A percentile compares a stretch with the other conserved stretches of the same genome.
phyloP scores from a whole-genome alignment of 2,113 vertebrate genomes.

The Macrotis lagotis region DNA sequence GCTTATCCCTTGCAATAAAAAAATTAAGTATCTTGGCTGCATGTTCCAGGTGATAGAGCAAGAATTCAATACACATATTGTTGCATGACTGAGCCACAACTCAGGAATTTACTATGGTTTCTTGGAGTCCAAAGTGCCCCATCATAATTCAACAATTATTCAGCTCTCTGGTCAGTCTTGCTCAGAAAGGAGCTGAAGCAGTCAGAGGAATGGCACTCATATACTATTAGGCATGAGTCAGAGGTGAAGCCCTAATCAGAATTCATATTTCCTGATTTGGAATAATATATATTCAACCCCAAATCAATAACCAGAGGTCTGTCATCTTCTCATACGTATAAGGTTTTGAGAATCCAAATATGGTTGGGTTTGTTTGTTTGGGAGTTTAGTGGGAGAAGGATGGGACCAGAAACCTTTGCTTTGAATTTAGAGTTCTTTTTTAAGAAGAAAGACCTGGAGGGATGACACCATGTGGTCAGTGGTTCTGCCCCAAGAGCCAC shows the following conservation, averaged over 20 bases:
- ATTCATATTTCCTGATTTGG: constrained; percentile 1
- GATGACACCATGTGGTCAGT: accelerated
- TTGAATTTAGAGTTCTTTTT: background rate
- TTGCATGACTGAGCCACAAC: background rate
- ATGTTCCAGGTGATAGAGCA: background rate
- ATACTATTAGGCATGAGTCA: constrained; percentile 4
- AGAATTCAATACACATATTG: background rate
- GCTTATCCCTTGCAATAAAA: background rate
- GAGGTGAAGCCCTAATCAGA: constrained; percentile 27
- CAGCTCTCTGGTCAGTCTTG: background rate
- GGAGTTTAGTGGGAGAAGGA: background rate
- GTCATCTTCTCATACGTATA: constrained; percentile 18
- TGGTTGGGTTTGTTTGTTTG: background rate
- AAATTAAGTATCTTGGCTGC: background rate
- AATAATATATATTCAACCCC: background rate
- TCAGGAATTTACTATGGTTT: background rate
- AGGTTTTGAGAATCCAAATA: background rate
- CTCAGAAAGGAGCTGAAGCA: background rate
- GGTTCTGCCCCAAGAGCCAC: background rate
- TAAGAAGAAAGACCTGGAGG: accelerated
- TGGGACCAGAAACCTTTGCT: background rate
- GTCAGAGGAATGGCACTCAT: background rate
- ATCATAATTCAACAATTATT: background rate
- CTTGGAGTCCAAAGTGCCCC: background rate
- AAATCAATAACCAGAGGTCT: background rate